A percentile compares a stretch with the other conserved stretches of the same genome.
phyloP scores from a whole-genome alignment of 2,113 vertebrate species.

The Chlorodrepanis virens region DNA sequence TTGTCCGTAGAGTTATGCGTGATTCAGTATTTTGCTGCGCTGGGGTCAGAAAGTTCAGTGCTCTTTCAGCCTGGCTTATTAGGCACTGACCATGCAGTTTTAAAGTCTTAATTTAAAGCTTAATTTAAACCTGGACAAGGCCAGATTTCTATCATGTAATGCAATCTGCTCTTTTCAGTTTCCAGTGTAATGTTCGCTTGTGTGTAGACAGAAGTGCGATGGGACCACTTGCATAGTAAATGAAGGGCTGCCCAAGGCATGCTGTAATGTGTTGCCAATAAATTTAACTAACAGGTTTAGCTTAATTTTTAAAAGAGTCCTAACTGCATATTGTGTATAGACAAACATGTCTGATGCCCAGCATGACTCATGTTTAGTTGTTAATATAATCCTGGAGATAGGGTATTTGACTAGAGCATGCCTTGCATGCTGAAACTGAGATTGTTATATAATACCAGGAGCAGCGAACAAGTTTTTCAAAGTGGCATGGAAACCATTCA shows the following conservation, averaged over 20 bases:
- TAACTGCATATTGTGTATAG: not conserved
- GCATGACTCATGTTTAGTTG: conserved; percentile 35
- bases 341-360: not conserved
- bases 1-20: not conserved
- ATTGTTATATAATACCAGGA: conserved; percentile 44
- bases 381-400: conserved; percentile 58
- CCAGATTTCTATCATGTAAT: not conserved
- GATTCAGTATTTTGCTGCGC: not conserved
- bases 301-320: not conserved
- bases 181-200: not conserved
- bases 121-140: not conserved
- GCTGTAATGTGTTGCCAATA: not conserved
- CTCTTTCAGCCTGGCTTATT: not conserved
- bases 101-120: not conserved
- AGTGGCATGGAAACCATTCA: conserved; percentile 24
- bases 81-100: not conserved
- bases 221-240: not conserved
- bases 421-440: conserved; percentile 41
- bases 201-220: not conserved
- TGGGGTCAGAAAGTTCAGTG: not conserved
- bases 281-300: not conserved
- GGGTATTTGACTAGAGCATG: conserved; percentile 59
- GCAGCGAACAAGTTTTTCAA: conserved; percentile 42
- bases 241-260: not conserved
- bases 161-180: not conserved